These are phyloP conservation scores for Cepaea hortensis DNA, from an alignment of 2,888 invertebrate species.

Conservation along the genomic window DNA sequence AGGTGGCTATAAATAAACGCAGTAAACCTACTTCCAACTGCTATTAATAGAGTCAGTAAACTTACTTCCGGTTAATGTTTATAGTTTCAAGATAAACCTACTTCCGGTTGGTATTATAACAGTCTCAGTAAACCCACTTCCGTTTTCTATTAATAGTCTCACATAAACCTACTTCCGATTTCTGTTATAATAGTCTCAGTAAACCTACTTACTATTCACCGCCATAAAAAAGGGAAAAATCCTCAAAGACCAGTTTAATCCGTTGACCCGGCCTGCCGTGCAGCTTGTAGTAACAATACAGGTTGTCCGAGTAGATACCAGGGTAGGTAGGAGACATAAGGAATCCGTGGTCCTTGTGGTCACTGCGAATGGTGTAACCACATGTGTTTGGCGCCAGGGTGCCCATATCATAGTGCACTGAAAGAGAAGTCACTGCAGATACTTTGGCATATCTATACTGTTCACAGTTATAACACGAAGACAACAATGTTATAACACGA, in stretches of 20 bases:
- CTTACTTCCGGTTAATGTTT: too few species aligned
- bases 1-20: too few species aligned
- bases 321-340: slow-evolving; percentile 98
- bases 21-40: too few species aligned
- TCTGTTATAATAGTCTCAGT: too few species aligned
- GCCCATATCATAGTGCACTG: slow-evolving; percentile 90
- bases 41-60: too few species aligned
- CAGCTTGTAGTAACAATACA: slow-evolving; percentile 88
- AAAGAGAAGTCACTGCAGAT: slow-evolving; percentile 53
- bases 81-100: too few species aligned
- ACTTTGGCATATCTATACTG: slow-evolving; percentile 53
- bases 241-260: slow-evolving; percentile 95
- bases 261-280: slow-evolving; percentile 92
- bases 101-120: too few species aligned
- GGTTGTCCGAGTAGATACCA: slow-evolving; percentile 97
- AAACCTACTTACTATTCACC: slow-evolving; percentile 92
- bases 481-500: not conserved
- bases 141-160: too few species aligned
- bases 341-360: slow-evolving; percentile 85
- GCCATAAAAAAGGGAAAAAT: slow-evolving; percentile 98
- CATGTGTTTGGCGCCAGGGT: slow-evolving; percentile 91
- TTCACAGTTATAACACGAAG: not conserved
- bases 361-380: slow-evolving; percentile 86
- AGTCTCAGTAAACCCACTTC: too few species aligned
- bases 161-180: too few species aligned